Conservation (phyloP, 2,888 invertebrate genomes). For the Eumerus sabulonum region DNA sequence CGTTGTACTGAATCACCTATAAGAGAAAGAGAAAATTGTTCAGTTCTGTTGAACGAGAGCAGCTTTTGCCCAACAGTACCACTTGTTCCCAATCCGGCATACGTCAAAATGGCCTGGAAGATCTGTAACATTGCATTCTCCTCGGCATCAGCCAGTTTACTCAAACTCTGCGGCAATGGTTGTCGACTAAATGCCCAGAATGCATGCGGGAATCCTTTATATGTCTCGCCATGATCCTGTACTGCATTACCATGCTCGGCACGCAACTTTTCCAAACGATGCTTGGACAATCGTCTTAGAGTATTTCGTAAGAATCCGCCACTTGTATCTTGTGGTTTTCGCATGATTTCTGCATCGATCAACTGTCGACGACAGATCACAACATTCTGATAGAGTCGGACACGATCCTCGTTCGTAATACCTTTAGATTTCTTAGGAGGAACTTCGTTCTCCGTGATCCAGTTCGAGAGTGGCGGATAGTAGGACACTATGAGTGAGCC, state of each 20-base stretch:
- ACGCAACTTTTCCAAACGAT: constrained; percentile 88
- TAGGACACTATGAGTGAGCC: constrained; percentile 95
- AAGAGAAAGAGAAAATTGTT: constrained; percentile 46
- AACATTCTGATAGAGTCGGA: constrained; percentile 92
- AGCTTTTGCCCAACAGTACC: constrained; percentile 76
- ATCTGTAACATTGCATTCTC: constrained; percentile 92
- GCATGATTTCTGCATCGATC: constrained; percentile 89
- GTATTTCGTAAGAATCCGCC: constrained; percentile 95
- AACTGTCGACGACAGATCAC: constrained; percentile 90
- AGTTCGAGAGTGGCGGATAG: constrained; percentile 90
- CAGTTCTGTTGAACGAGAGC: background rate
- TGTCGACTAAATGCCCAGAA: constrained; percentile 95
- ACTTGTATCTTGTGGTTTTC: constrained; percentile 90
- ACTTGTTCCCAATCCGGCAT: constrained; percentile 89
- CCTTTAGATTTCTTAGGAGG: constrained; percentile 83
- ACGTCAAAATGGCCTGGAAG: constrained; percentile 93
- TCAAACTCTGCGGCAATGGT: constrained; percentile 89
- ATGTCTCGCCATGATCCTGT: constrained; percentile 88
- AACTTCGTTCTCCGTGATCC: constrained; percentile 87
- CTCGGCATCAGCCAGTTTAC: constrained; percentile 90
- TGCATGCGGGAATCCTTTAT: constrained; percentile 90
- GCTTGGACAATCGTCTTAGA: constrained; percentile 90
- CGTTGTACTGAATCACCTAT: constrained; percentile 83
- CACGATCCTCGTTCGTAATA: constrained; percentile 93
- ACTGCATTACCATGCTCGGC: constrained; percentile 83